Evolutionary conservation across 64 coral and sea anemone genomes (phyloP).

Genomic region (Trachythela sp.): DNA sequence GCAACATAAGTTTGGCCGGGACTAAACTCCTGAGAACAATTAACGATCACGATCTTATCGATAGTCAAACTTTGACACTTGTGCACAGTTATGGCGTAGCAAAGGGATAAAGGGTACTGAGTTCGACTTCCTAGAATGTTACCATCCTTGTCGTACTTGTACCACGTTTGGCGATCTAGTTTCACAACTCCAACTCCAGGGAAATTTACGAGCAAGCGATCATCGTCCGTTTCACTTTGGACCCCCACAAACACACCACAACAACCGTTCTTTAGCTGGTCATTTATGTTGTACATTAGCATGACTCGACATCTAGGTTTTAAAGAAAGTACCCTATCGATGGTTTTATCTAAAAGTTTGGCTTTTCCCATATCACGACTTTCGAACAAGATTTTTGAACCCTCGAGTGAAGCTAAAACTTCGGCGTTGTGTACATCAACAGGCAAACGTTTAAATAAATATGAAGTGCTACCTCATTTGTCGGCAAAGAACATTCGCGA

Average conservation of each 20-base stretch:
- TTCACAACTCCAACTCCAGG: not conserved
- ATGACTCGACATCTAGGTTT: slow-evolving; percentile 8
- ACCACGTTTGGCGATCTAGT: slow-evolving; percentile 21
- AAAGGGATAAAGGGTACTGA: not conserved
- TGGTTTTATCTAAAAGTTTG: not conserved
- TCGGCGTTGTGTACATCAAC: slow-evolving; percentile 11
- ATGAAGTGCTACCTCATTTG: not conserved
- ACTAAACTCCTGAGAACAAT: not conserved
- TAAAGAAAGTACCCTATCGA: not conserved
- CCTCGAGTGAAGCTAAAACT: not conserved
- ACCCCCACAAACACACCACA: not conserved
- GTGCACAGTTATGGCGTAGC: slow-evolving; percentile 21
- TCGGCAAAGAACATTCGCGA: not conserved
- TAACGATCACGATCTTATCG: not conserved
- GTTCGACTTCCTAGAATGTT: not conserved
- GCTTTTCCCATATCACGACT: not conserved
- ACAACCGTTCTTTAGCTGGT: not conserved
- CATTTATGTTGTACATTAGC: not conserved
- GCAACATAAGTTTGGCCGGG: not conserved
- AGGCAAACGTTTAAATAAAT: not conserved
- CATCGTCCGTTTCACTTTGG: not conserved
- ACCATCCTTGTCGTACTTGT: not conserved
- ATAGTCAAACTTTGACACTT: slow-evolving; percentile 2
- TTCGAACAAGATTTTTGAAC: not conserved
- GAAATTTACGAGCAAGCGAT: not conserved